These are phyloP conservation scores for Tipula helvola DNA, from an alignment of 2,888 invertebrate species.

Conservation along the genomic window DNA sequence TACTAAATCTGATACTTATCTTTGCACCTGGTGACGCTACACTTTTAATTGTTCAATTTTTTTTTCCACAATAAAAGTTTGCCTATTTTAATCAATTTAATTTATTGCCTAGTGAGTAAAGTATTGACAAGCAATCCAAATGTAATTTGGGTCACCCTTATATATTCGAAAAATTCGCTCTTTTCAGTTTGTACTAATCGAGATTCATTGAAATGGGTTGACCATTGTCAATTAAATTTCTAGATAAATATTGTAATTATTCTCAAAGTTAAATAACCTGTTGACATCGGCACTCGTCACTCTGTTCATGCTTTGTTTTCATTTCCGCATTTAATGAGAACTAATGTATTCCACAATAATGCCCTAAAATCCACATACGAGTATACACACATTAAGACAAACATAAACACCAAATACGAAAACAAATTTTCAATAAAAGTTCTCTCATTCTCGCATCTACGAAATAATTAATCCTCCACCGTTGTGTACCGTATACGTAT, in stretches of 20 bases:
- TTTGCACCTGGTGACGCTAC: no score
- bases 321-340: background rate
- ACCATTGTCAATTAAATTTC: background rate
- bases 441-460: background rate
- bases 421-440: background rate
- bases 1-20: no score
- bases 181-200: background rate
- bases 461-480: background rate
- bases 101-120: no score
- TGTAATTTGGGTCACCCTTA: no score
- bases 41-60: no score
- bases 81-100: no score
- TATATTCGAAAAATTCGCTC: no score
- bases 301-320: background rate
- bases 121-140: no score
- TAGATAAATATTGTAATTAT: background rate
- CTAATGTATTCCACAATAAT: background rate
- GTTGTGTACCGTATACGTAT: background rate
- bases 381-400: background rate
- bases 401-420: background rate
- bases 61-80: no score
- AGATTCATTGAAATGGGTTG: background rate
- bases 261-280: background rate
- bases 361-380: background rate
- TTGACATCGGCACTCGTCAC: background rate